These are phyloP conservation scores for Zingel zingel DNA, from an alignment of 2,113 vertebrate genomes.

Conservation along the genomic window DNA sequence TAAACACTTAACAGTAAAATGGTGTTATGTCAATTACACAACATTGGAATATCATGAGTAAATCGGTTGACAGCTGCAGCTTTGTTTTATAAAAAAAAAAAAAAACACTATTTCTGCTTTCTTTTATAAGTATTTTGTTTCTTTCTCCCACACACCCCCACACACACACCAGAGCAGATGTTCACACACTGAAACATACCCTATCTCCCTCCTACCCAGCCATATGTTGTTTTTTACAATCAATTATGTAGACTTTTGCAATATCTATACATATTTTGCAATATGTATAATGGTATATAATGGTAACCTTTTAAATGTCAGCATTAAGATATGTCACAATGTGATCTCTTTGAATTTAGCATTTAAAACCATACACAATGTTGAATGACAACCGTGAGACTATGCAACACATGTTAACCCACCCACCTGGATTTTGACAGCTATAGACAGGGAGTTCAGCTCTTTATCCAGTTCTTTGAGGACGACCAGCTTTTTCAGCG, in stretches of 20 bases:
- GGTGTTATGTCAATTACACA: background rate
- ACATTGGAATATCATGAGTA: background rate
- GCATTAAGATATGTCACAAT: background rate
- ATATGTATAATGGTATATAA: background rate
- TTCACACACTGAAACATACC: background rate
- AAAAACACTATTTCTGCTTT: no score
- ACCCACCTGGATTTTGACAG: conserved; percentile 86
- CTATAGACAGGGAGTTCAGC: conserved; percentile 86
- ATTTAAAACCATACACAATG: background rate
- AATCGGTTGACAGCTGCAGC: background rate
- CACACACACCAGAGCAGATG: background rate
- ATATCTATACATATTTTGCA: no score
- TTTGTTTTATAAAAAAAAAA: background rate
- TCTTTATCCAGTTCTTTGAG: conserved; percentile 91
- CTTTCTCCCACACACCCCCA: background rate
- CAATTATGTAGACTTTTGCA: background rate
- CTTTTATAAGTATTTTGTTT: background rate
- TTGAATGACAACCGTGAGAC: background rate
- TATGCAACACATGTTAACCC: conserved; percentile 8
- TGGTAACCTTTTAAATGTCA: background rate
- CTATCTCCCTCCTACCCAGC: background rate
- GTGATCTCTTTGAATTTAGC: background rate
- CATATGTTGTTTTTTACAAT: background rate
- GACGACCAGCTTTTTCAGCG: conserved; percentile 88
- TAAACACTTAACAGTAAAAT: background rate